Conservation (phyloP, 2,113 vertebrate genomes). For the Grammomys surdaster region DNA sequence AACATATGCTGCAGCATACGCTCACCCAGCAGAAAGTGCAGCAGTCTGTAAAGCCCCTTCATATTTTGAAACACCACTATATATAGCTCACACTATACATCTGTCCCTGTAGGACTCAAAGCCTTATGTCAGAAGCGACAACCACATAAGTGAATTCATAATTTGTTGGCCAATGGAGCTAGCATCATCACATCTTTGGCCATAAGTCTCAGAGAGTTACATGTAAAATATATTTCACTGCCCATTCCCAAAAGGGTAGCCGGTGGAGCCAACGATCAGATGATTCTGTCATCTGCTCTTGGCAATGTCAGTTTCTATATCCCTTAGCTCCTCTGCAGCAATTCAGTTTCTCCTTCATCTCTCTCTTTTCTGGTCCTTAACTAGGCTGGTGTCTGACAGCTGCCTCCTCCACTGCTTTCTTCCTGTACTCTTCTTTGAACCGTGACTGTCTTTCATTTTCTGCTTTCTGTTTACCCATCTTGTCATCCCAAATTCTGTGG, state of each 20-base stretch:
- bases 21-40: too few relatives aligned
- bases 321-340: neutral
- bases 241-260: neutral
- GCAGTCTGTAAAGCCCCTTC: neutral
- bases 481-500: neutral
- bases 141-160: neutral
- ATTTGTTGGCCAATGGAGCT: neutral
- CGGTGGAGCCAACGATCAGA: rapidly evolving
- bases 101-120: neutral
- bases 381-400: neutral
- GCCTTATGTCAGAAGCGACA: neutral
- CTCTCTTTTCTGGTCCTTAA: neutral
- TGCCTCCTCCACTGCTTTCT: neutral
- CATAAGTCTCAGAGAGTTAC: neutral
- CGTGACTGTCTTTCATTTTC: neutral
- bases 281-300: neutral
- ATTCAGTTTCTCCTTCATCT: too few relatives aligned
- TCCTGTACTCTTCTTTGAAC: neutral
- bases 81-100: neutral
- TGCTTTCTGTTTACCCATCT: neutral
- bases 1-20: rapidly evolving
- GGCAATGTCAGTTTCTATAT: neutral
- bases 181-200: rapidly evolving
- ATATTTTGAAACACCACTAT: too few relatives aligned
- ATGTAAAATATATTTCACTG: neutral